Evolutionary conservation across 2,888 invertebrate genomes (phyloP), one percentile per base, ranked within the genome.

Genomic region (Chaetogeoica ovagalla): DNA sequence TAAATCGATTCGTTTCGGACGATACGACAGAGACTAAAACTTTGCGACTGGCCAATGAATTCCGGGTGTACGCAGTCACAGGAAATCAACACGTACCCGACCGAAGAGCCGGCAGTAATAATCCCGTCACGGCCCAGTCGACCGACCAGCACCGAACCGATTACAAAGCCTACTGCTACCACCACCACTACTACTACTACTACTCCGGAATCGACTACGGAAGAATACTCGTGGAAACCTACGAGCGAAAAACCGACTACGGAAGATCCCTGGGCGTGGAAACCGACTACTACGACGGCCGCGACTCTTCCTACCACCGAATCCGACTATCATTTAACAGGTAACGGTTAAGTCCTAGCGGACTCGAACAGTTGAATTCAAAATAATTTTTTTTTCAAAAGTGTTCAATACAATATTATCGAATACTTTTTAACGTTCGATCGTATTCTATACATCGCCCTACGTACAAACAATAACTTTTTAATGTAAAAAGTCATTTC

Each of bases 1-100:
- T 43, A 43, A 30, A 2, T 30, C 43, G 48, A 48, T 13, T 13
- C 3, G 15, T 48, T 48, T 48, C 13, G 48, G 13, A 48, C 15
- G 5, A 11, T 55, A 59, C 48, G 13, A 7, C 19, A 75, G 77
- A 60, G 37, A 17, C 21, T 48, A 17, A 82, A 23, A 17, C 59
- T 82, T 52, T 84, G 84, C 77, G 84, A 84, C 72, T 84, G 84
- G 84, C 84, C 84, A 1, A 52, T 82, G 70, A 82, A 74, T 68
- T 70, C 74, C 13, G 66, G 86, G 84, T 85, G 82, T 21, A 39
- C 19, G 21, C 52, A 37, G 4, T 70, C 70, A 19, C 62, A 79
- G 70, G 69, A 70, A 71, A 62, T 79, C 19, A 70, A 62, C 62
- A 71, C 69, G 63, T 79, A 71, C 8, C 77, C 77, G 6, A 79